A percentile compares a stretch with the other conserved stretches of the same genome.
phyloP scores from a whole-genome alignment of 2,888 invertebrate genomes.

The Strigamia transsilvanica region DNA sequence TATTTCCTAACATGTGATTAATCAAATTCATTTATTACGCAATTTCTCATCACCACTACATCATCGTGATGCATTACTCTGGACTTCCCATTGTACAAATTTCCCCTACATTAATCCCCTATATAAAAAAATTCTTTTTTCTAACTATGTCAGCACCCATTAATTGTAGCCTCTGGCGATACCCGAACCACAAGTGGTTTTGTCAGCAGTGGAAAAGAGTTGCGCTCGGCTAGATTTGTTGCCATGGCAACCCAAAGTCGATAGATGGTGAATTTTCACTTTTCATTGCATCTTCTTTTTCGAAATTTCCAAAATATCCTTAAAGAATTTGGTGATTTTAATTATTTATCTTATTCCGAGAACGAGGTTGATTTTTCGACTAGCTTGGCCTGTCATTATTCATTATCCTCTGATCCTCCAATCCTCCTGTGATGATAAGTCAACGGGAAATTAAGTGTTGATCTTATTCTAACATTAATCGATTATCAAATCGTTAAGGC shows the following conservation, averaged over 20 bases:
- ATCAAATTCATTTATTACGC: no score
- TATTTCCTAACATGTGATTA: no score
- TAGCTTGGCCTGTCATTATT: no score
- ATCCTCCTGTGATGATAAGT: no score
- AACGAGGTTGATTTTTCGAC: background rate
- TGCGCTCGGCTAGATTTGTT: background rate
- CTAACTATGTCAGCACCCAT: background rate
- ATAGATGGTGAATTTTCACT: background rate
- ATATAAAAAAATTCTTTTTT: background rate
- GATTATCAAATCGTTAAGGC: no score
- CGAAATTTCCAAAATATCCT: background rate
- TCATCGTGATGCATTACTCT: background rate
- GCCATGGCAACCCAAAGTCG: background rate
- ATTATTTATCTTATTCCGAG: background rate
- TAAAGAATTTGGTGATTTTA: no score
- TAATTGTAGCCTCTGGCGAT: slow-evolving; percentile 6
- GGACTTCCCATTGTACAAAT: background rate
- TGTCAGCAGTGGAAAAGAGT: background rate
- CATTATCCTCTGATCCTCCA: no score
- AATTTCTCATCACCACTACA: no score
- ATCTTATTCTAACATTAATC: no score
- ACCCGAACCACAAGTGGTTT: background rate
- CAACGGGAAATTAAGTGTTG: no score
- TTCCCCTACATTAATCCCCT: background rate
- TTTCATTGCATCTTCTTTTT: background rate